A percentile compares a stretch with the other conserved stretches of the same genome.
Evolutionary conservation across 2,888 invertebrate species (phyloP).

Genomic region (Bruchidius siliquastri): DNA sequence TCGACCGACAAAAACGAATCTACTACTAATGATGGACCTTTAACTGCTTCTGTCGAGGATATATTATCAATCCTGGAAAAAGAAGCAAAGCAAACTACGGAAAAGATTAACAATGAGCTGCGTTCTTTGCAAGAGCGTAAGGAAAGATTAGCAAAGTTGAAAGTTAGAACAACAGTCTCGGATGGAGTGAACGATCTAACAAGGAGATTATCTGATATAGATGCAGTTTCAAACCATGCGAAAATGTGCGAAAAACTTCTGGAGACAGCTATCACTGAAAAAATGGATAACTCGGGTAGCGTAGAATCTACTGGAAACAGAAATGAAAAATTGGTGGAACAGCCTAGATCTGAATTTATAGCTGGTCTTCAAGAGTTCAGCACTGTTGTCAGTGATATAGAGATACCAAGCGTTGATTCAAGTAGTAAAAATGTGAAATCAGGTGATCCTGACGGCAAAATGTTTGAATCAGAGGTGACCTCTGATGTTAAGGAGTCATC

Average conservation of each 20-base stretch:
- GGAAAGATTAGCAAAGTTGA: conserved; percentile 12
- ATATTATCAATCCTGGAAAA: conserved; percentile 67
- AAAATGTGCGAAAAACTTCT: conserved; percentile 50
- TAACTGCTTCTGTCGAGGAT: conserved; percentile 56
- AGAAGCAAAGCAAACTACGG: conserved; percentile 72
- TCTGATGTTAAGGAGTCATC: not conserved
- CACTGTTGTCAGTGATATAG: conserved; percentile 1
- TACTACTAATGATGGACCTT: conserved; percentile 18
- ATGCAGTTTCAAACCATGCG: conserved; percentile 48
- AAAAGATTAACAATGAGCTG: conserved; percentile 60
- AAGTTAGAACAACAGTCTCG: not conserved
- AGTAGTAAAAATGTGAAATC: not conserved
- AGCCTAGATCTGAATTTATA: conserved; percentile 37
- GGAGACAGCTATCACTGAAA: conserved; percentile 30
- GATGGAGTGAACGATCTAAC: conserved; percentile 14
- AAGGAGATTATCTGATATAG: conserved; percentile 39
- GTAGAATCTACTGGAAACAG: conserved; percentile 23
- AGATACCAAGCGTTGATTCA: conserved; percentile 2
- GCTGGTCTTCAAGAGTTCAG: conserved; percentile 38
- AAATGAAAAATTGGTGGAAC: conserved; percentile 21
- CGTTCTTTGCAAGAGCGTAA: conserved; percentile 32
- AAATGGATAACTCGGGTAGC: conserved; percentile 40
- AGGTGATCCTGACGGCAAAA: not conserved
- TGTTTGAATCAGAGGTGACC: not conserved
- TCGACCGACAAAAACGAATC: conserved; percentile 27